Percentiles rank a stretch among this genome's conserved stretches.
These are phyloP conservation scores for Polyergus mexicanus DNA, from an alignment of 1,140 invertebrate genomes.

Conservation along the genomic window DNA sequence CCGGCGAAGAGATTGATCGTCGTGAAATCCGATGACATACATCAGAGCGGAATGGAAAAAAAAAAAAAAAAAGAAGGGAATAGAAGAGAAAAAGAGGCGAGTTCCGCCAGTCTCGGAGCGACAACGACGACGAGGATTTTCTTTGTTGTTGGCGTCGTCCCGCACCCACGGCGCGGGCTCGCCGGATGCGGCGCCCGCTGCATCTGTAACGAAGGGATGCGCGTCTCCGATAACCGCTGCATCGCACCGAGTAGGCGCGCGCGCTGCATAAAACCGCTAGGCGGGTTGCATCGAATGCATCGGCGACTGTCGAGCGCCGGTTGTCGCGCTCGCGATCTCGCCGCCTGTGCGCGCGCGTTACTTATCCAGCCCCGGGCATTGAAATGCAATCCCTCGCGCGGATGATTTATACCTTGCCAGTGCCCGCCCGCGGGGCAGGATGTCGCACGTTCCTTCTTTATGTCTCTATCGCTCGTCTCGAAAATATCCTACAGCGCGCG, in stretches of 20 bases:
- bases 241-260: slow-evolving; percentile 51
- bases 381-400: slow-evolving; percentile 84
- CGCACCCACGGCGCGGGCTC: slow-evolving; percentile 65
- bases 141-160: slow-evolving; percentile 65
- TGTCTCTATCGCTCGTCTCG: slow-evolving; percentile 80
- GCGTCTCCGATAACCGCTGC: slow-evolving; percentile 66
- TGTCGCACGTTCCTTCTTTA: slow-evolving; percentile 84
- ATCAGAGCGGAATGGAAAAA: slow-evolving; percentile 45
- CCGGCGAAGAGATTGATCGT: neutral
- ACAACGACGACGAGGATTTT: slow-evolving; percentile 3
- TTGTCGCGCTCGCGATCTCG: slow-evolving; percentile 63
- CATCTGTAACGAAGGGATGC: slow-evolving; percentile 83
- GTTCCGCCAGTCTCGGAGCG: neutral
- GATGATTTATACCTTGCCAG: slow-evolving; percentile 84
- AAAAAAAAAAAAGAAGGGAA: slow-evolving; percentile 13
- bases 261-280: slow-evolving; percentile 68
- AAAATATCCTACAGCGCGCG: slow-evolving; percentile 76
- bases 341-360: slow-evolving; percentile 61
- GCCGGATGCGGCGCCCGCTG: slow-evolving; percentile 83
- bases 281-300: neutral
- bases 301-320: slow-evolving; percentile 1
- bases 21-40: slow-evolving; percentile 54
- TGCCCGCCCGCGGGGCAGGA: slow-evolving; percentile 82
- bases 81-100: slow-evolving; percentile 16
- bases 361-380: slow-evolving; percentile 78